These are phyloP conservation scores for Deilephila elpenor DNA, from an alignment of 2,888 invertebrate genomes.

Conservation along the genomic window DNA sequence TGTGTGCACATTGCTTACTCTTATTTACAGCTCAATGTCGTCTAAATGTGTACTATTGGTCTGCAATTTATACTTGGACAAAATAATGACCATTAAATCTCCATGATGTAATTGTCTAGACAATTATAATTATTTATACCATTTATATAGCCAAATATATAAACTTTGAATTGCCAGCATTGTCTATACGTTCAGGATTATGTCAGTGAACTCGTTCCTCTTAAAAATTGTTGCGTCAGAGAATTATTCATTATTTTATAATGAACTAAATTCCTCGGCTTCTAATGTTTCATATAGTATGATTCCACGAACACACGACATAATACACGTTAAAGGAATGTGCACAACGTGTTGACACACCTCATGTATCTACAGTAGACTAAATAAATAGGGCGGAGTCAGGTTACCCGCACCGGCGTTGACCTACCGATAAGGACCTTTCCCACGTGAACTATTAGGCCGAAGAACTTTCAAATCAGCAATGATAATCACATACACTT, in stretches of 20 bases:
- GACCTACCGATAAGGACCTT: slow-evolving; percentile 3
- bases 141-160: not conserved
- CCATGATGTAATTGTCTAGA: not conserved
- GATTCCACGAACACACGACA: slow-evolving; percentile 13
- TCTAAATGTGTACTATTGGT: not conserved
- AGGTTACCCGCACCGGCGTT: slow-evolving; percentile 11
- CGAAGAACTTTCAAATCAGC: not conserved
- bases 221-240: not conserved
- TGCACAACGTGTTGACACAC: slow-evolving; percentile 7
- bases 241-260: slow-evolving; percentile 1
- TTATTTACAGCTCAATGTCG: not conserved
- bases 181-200: not conserved
- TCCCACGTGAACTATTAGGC: slow-evolving; percentile 20
- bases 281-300: slow-evolving; percentile 21
- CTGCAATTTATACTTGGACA: not conserved
- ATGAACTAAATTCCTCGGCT: not conserved
- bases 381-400: slow-evolving; percentile 21
- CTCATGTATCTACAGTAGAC: slow-evolving; percentile 23
- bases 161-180: no score
- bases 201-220: not conserved
- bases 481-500: slow-evolving; percentile 25
- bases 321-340: slow-evolving; percentile 3
- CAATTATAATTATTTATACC: not conserved
- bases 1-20: not conserved
- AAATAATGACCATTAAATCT: not conserved